Evolutionary conservation across 2,113 vertebrate species (phyloP).

Genomic region (Tychaedon coryphoeus): DNA sequence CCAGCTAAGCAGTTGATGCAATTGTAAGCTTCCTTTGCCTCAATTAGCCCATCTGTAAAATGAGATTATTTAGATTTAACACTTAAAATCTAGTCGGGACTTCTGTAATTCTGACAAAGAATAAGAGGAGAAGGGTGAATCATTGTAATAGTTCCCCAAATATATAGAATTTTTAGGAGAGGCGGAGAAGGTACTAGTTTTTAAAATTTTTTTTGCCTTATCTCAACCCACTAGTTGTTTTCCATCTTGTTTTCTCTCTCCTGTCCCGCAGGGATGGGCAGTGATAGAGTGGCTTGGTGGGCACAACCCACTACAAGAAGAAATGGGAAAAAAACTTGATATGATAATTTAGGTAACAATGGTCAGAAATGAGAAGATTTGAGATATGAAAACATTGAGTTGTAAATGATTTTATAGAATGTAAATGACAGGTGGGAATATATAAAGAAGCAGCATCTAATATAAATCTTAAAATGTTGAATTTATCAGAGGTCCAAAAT

Average conservation of each 20-base stretch:
- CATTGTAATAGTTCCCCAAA: neutral
- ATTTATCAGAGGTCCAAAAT: neutral
- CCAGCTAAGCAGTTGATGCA: neutral
- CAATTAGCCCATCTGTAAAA: neutral
- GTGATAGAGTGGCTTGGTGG: neutral
- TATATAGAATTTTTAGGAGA: neutral
- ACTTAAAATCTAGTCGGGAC: neutral
- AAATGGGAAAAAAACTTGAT: neutral
- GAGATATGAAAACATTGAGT: neutral
- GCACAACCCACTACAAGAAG: neutral
- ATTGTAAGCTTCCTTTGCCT: neutral
- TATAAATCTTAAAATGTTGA: neutral
- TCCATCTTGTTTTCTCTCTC: neutral
- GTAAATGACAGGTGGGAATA: neutral
- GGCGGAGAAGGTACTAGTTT: neutral
- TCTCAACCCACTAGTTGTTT: neutral
- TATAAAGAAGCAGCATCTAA: neutral
- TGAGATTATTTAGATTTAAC: neutral
- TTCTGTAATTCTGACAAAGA: neutral
- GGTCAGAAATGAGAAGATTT: neutral
- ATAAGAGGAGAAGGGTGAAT: neutral
- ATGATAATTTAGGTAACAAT: neutral
- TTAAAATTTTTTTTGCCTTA: neutral
- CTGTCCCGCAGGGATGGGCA: accelerated
- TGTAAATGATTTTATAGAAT: neutral